Base-by-base conservation (phyloP, 1,140 invertebrate species). In the Zaprionus inermis region DNA sequence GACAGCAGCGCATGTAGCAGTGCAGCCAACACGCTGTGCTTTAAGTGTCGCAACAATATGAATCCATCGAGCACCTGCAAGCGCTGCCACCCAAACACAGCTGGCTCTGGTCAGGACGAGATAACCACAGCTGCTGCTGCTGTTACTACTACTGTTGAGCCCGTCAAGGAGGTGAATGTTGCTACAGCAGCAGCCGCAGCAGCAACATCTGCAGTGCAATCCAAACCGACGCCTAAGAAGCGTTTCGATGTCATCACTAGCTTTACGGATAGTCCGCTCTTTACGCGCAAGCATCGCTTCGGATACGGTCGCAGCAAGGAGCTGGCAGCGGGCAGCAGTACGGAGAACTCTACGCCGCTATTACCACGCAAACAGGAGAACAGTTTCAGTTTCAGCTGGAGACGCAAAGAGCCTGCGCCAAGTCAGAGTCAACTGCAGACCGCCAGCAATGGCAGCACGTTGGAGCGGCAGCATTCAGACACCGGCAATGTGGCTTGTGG, bases 251-350 rank as follows among this genome's bases (percentile, higher is more conserved):
- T 92, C 18, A 92, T 92, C 16, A 92, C 91, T 9, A 92, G 92
- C 69, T 92, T 92, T 38, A 92, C 92, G 1, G 92, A 92, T 36
- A 92, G 91, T 58, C 92, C 92, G 54, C 78, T 92, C 6, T 92
- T 92, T n/a, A 92, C 92, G 20, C 76, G 91, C 5, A 92, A 92
- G 54, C 92, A 92, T 81, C 84, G 92, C 24, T 92, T 92, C 41
- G 91, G 91, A 7, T 84, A 85, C 57, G 82, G 81, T 20, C 76
- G 84, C 52, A 86, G 66, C 67, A 90, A 84, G 51, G 84, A 91
- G 12, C 66, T 76, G 59, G 66, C 54, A 22, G 34, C 34, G 4
- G 73, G 66, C 24, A 71, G 77, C 20, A 78, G 58, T 16, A 90
- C 79, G 0, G 89, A 91, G 57, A 90, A 78, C 51, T 79, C 85